Evolutionary conservation across 53 echinoderm and acorn worm species (phyloP).

Genomic region (Pentamera pediparva): DNA sequence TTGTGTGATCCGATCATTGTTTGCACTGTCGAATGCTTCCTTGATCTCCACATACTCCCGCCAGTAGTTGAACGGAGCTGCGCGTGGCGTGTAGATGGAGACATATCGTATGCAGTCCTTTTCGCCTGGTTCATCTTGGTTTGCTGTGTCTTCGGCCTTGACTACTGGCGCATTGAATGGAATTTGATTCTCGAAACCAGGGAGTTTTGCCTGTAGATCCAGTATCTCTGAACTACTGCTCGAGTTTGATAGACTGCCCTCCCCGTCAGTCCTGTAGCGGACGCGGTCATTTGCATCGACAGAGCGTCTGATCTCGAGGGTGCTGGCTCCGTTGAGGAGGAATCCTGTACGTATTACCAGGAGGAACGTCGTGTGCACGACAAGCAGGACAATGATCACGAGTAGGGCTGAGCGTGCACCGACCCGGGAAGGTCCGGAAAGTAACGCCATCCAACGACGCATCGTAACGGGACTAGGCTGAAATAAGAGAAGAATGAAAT

Average conservation of each 20-base stretch:
- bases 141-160: neutral
- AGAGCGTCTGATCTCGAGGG: conserved; percentile 3
- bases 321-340: neutral
- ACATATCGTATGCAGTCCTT: conserved; percentile 52
- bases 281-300: conserved; percentile 3
- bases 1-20: conserved; percentile 35
- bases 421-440: conserved; percentile 26
- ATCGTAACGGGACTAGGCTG: conserved; percentile 27
- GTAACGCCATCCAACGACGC: conserved; percentile 14
- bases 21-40: conserved; percentile 50
- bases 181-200: neutral
- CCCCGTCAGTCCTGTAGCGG: neutral
- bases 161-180: neutral
- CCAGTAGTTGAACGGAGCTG: conserved; percentile 63
- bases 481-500: neutral
- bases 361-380: conserved; percentile 39
- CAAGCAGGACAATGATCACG: conserved; percentile 32
- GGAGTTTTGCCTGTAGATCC: neutral
- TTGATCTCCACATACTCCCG: conserved; percentile 55
- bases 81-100: conserved; percentile 49
- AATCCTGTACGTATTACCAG: conserved; percentile 35
- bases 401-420: conserved; percentile 40
- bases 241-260: neutral
- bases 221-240: neutral
- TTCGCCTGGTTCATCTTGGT: neutral